Percentiles rank a stretch among this genome's conserved stretches.
Conservation (phyloP, 2,888 invertebrate species). For the Polyommatus icarus region DNA sequence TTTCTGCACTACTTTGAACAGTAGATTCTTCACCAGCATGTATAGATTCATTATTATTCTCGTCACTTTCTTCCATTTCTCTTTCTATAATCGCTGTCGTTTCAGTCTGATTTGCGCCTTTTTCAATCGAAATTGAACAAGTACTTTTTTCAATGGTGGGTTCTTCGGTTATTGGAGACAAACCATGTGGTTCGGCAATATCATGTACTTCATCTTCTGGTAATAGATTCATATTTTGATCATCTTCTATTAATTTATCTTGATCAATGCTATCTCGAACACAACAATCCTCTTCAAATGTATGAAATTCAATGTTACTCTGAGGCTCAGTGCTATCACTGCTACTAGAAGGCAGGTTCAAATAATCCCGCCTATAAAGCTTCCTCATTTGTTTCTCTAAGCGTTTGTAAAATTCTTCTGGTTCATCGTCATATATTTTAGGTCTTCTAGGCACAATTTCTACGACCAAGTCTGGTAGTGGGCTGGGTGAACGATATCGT, state of each 20-base stretch:
- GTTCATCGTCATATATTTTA: slow-evolving; percentile 31
- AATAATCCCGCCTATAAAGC: slow-evolving; percentile 34
- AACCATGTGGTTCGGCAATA: not conserved
- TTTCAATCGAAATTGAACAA: not conserved
- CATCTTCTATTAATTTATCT: not conserved
- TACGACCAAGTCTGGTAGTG: slow-evolving; percentile 36
- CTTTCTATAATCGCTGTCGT: not conserved
- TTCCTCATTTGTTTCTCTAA: slow-evolving; percentile 36
- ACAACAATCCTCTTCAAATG: not conserved
- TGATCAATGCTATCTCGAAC: not conserved
- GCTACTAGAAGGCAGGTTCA: not conserved
- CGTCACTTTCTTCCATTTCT: not conserved
- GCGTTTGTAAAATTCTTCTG: slow-evolving; percentile 34
- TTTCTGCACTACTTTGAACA: not conserved
- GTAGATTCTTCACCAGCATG: not conserved
- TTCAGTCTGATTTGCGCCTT: not conserved
- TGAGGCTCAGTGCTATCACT: not conserved
- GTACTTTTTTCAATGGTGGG: not conserved
- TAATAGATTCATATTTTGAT: not conserved
- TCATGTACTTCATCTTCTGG: not conserved
- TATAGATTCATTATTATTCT: not conserved
- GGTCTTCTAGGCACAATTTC: slow-evolving; percentile 33
- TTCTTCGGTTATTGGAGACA: not conserved
- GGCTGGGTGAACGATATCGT: slow-evolving; percentile 32
- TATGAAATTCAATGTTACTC: not conserved